Percentiles rank a stretch among this genome's conserved stretches.
Conservation (phyloP, 2,797 vertebrate genomes). For the Gallirallus australis region DNA sequence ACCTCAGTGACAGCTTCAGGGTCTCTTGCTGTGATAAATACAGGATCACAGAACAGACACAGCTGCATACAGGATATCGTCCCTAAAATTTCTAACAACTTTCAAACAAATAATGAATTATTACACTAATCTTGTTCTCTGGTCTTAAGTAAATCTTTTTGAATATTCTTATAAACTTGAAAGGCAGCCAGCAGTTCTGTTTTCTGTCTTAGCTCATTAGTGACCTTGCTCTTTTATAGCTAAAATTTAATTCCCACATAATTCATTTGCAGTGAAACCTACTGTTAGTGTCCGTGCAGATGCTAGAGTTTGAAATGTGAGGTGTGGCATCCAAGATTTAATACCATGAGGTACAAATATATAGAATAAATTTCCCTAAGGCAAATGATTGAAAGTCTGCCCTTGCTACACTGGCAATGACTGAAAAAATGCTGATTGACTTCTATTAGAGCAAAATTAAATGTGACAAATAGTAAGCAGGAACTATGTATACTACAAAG, state of each 20-base stretch:
- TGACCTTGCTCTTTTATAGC: constrained; percentile 13
- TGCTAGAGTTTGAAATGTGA: background rate
- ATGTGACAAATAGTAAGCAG: background rate
- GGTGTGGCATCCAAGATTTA: background rate
- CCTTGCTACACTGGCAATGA: background rate
- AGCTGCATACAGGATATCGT: constrained; percentile 1
- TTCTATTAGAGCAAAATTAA: background rate
- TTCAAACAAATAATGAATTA: constrained; percentile 17
- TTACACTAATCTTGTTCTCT: background rate
- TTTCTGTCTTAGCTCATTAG: constrained; percentile 22
- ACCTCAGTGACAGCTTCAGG: constrained; percentile 20
- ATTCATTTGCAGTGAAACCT: background rate
- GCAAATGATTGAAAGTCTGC: background rate
- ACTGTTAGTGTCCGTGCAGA: background rate
- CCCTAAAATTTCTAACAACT: constrained; percentile 21
- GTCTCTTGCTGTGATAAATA: constrained; percentile 23
- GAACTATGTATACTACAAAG: background rate
- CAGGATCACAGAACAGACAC: constrained; percentile 2
- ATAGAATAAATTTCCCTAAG: background rate
- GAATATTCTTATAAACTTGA: constrained; percentile 2
- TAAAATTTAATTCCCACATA: background rate
- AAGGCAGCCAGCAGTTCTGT: constrained; percentile 15
- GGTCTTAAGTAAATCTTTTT: background rate
- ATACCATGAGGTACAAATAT: background rate
- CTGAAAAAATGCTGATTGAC: background rate